Percentiles rank a stretch among this genome's conserved stretches.
Evolutionary conservation across 2,113 vertebrate genomes (phyloP).

Genomic region (Tachycineta bicolor): DNA sequence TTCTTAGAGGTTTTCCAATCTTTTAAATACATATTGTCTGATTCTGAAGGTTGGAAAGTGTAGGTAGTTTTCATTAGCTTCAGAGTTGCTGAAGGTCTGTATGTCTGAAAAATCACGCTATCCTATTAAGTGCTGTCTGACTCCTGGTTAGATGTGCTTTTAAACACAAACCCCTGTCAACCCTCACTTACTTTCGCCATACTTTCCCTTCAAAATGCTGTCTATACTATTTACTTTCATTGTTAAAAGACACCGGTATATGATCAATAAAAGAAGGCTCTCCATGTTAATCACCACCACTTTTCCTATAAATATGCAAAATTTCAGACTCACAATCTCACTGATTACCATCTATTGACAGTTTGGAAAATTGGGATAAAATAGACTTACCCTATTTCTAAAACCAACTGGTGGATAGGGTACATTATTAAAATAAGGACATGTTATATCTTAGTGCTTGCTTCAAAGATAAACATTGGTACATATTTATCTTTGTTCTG

Average conservation of each 20-base stretch:
- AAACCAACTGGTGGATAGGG: background rate
- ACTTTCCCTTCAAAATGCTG: background rate
- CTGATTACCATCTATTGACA: background rate
- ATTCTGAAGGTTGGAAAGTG: background rate
- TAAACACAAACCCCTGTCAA: background rate
- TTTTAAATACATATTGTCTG: background rate
- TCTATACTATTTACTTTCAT: background rate
- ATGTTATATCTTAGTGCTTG: background rate
- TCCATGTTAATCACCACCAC: background rate
- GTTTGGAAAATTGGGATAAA: background rate
- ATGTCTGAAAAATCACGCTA: background rate
- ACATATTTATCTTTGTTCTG: background rate
- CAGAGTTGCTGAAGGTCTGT: background rate
- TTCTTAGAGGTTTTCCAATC: background rate
- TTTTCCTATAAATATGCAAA: background rate
- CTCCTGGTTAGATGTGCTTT: background rate
- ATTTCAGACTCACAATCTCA: background rate
- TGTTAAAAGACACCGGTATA: background rate
- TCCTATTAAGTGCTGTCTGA: background rate
- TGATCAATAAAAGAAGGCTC: background rate
- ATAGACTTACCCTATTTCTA: background rate
- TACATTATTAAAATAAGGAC: background rate
- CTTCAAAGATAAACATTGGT: background rate
- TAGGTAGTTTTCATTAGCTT: background rate
- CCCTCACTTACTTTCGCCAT: background rate